Evolutionary conservation across 2,797 vertebrate species (phyloP).

Genomic region (Peromyscus eremicus): DNA sequence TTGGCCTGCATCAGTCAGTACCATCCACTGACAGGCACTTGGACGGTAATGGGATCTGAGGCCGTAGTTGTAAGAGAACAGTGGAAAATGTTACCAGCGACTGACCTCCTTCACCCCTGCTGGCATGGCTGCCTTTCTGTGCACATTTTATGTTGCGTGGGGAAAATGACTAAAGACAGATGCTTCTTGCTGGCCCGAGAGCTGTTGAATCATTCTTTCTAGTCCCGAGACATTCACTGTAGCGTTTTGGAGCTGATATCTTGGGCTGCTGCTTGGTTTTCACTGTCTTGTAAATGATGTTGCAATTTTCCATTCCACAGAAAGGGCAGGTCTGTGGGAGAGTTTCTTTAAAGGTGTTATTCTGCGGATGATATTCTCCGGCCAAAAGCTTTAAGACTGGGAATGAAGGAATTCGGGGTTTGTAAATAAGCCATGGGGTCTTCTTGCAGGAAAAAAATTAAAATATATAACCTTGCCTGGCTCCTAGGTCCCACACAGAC

Average conservation of each 20-base stretch:
- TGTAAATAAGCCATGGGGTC: slow-evolving; percentile 48
- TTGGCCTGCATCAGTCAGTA: slow-evolving; percentile 53
- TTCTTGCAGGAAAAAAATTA: slow-evolving; percentile 34
- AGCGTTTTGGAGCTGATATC: slow-evolving; percentile 73
- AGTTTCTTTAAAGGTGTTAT: slow-evolving; percentile 66
- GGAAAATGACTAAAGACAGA: slow-evolving; percentile 71
- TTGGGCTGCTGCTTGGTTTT: slow-evolving; percentile 64
- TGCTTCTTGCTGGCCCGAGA: slow-evolving; percentile 64
- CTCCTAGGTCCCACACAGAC: not conserved
- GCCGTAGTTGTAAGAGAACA: slow-evolving; percentile 66
- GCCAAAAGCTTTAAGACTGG: slow-evolving; percentile 62
- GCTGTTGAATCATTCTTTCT: slow-evolving; percentile 74
- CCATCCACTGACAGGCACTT: slow-evolving; percentile 73
- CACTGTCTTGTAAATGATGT: slow-evolving; percentile 68
- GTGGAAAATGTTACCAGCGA: slow-evolving; percentile 79
- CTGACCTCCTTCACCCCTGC: slow-evolving; percentile 21
- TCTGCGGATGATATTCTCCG: not conserved
- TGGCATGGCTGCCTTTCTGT: slow-evolving; percentile 34
- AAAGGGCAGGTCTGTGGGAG: slow-evolving; percentile 34
- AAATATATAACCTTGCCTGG: not conserved
- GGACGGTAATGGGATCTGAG: slow-evolving; percentile 72
- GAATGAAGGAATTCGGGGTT: slow-evolving; percentile 57
- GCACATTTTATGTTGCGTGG: slow-evolving; percentile 66
- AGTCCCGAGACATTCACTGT: slow-evolving; percentile 74
- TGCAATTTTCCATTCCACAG: slow-evolving; percentile 66